A percentile compares a stretch with the other conserved stretches of the same genome.
Evolutionary conservation across 2,888 invertebrate genomes (phyloP).

Genomic region (Lamellibrachia columna): DNA sequence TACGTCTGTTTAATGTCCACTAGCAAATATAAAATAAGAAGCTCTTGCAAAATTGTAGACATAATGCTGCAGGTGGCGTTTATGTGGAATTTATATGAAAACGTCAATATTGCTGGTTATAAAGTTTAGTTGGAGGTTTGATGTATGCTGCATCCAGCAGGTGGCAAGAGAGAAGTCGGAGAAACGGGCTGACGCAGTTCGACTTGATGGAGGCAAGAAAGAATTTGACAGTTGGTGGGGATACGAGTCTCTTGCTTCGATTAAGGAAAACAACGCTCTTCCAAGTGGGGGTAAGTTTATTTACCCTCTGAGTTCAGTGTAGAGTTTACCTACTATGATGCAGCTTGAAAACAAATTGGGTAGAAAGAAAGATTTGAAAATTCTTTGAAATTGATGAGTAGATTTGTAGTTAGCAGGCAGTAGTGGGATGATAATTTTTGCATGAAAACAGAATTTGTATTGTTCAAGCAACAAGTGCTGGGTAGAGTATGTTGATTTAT

Average conservation of each 20-base stretch:
- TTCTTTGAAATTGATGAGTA: no score
- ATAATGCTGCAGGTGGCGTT: neutral
- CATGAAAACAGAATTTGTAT: no score
- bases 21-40: neutral
- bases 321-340: no score
- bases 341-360: no score
- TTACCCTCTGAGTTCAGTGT: neutral
- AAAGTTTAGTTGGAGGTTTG: neutral
- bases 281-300: conserved; percentile 8
- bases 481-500: no score
- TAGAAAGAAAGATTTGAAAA: no score
- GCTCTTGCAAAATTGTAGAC: neutral
- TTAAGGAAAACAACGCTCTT: conserved; percentile 50
- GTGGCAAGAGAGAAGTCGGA: conserved; percentile 8
- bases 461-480: no score
- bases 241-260: conserved; percentile 68
- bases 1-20: neutral
- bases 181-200: conserved; percentile 63
- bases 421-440: no score
- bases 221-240: conserved; percentile 75
- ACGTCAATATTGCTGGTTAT: conserved; percentile 13
- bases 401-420: no score
- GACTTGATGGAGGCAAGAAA: conserved; percentile 76
- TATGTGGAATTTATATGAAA: neutral
- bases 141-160: conserved; percentile 24